Conservation (phyloP, 2,797 vertebrate species). For the Cirrhinus molitorella region DNA sequence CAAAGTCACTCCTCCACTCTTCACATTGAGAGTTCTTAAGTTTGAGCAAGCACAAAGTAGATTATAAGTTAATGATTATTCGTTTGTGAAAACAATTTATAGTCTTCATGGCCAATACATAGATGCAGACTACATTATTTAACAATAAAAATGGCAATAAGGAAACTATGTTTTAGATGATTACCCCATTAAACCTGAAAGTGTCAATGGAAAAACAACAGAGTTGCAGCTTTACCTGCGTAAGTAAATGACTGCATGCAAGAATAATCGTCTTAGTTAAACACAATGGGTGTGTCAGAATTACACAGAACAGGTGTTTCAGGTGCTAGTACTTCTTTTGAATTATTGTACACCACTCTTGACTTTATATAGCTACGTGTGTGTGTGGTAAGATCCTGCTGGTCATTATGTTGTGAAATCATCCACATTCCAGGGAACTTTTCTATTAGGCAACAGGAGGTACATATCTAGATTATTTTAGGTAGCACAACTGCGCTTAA, state of each 20-base stretch:
- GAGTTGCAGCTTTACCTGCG: not conserved
- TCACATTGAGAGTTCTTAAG: not conserved
- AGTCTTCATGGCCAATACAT: not conserved
- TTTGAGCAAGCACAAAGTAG: not conserved
- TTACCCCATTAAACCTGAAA: not conserved
- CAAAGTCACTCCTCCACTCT: slow-evolving; percentile 1
- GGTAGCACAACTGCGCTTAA: not conserved
- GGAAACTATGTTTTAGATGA: not conserved
- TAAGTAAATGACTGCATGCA: not conserved
- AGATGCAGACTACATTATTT: not conserved
- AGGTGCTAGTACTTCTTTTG: not conserved
- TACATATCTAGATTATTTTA: not conserved
- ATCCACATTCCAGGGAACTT: not conserved
- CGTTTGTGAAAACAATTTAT: not conserved
- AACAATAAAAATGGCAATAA: not conserved
- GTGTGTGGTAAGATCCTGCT: not conserved
- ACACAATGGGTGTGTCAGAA: slow-evolving; percentile 21
- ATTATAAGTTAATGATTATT: not conserved
- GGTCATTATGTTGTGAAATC: not conserved
- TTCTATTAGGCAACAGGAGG: not conserved
- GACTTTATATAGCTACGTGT: not conserved
- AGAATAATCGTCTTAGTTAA: not conserved
- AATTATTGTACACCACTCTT: not conserved
- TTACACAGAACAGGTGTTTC: slow-evolving; percentile 5
- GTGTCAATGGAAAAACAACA: not conserved